These are phyloP conservation scores for Monomorium pharaonis DNA, from an alignment of 1,140 invertebrate species.

Conservation along the genomic window DNA sequence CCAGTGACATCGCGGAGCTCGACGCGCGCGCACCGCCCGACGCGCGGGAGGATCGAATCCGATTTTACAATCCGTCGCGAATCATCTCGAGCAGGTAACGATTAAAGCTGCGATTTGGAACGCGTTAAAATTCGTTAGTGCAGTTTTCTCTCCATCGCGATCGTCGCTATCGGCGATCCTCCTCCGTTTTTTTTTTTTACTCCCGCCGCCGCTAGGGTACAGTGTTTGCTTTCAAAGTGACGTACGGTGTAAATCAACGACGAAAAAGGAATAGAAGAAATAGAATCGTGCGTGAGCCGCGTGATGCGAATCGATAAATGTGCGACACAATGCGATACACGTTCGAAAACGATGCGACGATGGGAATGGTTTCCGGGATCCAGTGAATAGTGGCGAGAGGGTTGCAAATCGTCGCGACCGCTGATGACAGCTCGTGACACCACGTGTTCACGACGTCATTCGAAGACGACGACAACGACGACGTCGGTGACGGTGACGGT, in stretches of 20 bases:
- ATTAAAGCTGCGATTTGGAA: neutral
- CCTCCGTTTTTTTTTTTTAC: neutral
- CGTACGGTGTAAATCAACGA: neutral
- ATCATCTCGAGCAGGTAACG: neutral
- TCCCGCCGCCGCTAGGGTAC: neutral
- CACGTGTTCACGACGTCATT: slow-evolving; percentile 60
- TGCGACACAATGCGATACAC: slow-evolving; percentile 21
- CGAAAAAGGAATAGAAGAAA: neutral
- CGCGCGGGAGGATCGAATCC: slow-evolving; percentile 13
- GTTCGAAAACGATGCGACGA: slow-evolving; percentile 26
- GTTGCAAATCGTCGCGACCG: neutral
- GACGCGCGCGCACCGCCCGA: slow-evolving; percentile 75
- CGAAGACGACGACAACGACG: slow-evolving; percentile 7
- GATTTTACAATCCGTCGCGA: neutral
- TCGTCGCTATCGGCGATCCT: neutral
- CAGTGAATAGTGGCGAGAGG: slow-evolving; percentile 35
- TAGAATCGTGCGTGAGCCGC: slow-evolving; percentile 18
- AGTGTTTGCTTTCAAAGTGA: slow-evolving; percentile 20
- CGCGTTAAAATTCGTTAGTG: neutral
- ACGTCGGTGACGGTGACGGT: neutral
- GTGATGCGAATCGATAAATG: slow-evolving; percentile 41
- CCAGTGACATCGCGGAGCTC: slow-evolving; percentile 82
- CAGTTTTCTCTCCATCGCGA: neutral
- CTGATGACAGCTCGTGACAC: slow-evolving; percentile 52
- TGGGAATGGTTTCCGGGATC: slow-evolving; percentile 4